Percentiles rank a stretch among this genome's conserved stretches.
Conservation (phyloP, 2,888 invertebrate genomes). For the Herminia tarsipennalis region DNA sequence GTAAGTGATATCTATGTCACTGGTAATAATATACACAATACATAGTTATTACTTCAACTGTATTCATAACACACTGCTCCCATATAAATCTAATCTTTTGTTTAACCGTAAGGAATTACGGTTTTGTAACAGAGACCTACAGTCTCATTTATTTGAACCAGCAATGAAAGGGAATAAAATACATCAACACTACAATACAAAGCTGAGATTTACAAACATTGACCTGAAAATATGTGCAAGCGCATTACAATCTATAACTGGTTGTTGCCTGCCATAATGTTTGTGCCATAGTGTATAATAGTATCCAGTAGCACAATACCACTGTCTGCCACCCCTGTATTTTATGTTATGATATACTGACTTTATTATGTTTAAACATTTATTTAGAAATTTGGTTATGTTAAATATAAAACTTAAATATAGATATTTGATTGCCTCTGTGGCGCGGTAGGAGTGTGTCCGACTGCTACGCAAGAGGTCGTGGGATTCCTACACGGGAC, state of each 20-base stretch:
- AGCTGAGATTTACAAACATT: conserved; percentile 34
- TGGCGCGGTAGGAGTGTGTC: too few species aligned
- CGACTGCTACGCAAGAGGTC: too few species aligned
- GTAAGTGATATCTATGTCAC: too few species aligned
- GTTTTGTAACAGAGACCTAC: conserved; percentile 6
- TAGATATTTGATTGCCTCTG: too few species aligned
- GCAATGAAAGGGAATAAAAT: conserved; percentile 36
- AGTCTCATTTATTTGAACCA: conserved; percentile 13
- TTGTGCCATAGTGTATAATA: conserved; percentile 1
- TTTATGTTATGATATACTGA: neutral
- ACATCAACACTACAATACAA: conserved; percentile 40
- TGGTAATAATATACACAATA: too few species aligned
- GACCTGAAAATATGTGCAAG: conserved; percentile 21
- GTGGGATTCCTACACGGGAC: too few species aligned
- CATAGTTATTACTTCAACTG: too few species aligned
- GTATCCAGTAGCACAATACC: neutral
- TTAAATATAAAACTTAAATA: too few species aligned
- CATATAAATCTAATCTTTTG: neutral
- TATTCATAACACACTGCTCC: too few species aligned
- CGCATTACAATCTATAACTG: conserved; percentile 29
- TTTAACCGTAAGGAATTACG: conserved; percentile 1
- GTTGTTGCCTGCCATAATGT: conserved; percentile 15
- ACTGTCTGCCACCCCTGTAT: too few species aligned
- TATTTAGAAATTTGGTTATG: too few species aligned
- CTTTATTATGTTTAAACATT: too few species aligned